Evolutionary conservation across 2,797 vertebrate species (phyloP).

Genomic region (Enteromius trimaculatus): DNA sequence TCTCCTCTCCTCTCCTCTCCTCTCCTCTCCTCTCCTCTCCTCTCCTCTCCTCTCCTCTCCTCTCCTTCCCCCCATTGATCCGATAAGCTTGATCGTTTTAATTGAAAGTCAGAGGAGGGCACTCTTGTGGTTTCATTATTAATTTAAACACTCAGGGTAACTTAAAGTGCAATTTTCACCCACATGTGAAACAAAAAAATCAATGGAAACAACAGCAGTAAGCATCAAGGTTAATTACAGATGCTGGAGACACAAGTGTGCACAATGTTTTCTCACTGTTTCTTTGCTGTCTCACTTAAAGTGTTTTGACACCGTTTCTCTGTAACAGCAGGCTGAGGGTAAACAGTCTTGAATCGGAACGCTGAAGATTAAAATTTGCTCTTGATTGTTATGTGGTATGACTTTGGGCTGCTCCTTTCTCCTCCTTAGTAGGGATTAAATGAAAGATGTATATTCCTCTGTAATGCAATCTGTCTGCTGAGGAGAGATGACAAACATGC

Average conservation of each 20-base stretch:
- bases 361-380: slow-evolving; percentile 71
- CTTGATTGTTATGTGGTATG: slow-evolving; percentile 52
- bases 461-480: slow-evolving; percentile 76
- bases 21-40: slow-evolving; percentile 41
- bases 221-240: slow-evolving; percentile 86
- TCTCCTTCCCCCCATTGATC: slow-evolving; percentile 60
- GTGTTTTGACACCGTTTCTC: slow-evolving; percentile 65
- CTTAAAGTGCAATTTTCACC: slow-evolving; percentile 88
- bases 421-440: slow-evolving; percentile 69
- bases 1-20: slow-evolving; percentile 35
- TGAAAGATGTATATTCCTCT: slow-evolving; percentile 74
- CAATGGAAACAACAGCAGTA: slow-evolving; percentile 82
- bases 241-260: slow-evolving; percentile 71
- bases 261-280: slow-evolving; percentile 46
- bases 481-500: slow-evolving; percentile 76
- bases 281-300: slow-evolving; percentile 57
- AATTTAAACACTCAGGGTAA: slow-evolving; percentile 87
- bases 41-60: slow-evolving; percentile 4
- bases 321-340: slow-evolving; percentile 65
- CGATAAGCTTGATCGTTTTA: slow-evolving; percentile 79
- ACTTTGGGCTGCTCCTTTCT: slow-evolving; percentile 50
- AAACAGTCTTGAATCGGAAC: slow-evolving; percentile 62
- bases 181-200: slow-evolving; percentile 87
- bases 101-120: slow-evolving; percentile 86
- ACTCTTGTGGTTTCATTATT: slow-evolving; percentile 86